phyloP scores from a whole-genome alignment of 2,797 vertebrate species.

The Sebastes itinus region DNA sequence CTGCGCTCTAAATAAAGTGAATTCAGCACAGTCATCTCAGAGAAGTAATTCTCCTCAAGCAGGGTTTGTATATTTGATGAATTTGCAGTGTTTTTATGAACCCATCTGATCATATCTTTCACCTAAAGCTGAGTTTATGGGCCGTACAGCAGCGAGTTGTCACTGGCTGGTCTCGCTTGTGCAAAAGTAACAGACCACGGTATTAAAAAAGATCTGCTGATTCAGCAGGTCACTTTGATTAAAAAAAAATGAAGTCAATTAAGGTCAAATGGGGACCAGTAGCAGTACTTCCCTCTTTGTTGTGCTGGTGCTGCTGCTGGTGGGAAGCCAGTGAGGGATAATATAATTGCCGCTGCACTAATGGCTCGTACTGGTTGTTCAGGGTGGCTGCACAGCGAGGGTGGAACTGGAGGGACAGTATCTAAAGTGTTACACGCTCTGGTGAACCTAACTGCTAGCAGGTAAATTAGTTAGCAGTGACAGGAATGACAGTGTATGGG shows the following conservation, averaged over 20 bases:
- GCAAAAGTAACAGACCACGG: neutral
- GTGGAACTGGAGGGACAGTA: neutral
- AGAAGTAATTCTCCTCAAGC: constrained; percentile 7
- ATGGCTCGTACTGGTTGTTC: neutral
- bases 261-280: neutral
- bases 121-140: neutral
- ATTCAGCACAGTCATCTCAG: constrained; percentile 23
- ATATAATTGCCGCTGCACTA: neutral
- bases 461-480: neutral
- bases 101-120: neutral
- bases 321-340: constrained; percentile 1
- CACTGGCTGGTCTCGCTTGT: neutral
- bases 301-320: neutral
- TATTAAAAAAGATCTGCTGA: neutral
- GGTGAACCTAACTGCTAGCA: neutral
- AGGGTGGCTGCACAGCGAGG: neutral
- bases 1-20: constrained; percentile 14
- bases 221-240: constrained; percentile 5
- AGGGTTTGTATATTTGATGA: constrained; percentile 47
- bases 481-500: neutral
- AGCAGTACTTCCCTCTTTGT: neutral
- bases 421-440: neutral
- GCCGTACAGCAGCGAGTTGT: neutral
- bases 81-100: constrained; percentile 17
- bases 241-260: neutral